Base-by-base conservation (phyloP, 2,113 vertebrate species). In the Mohoua ochrocephala region DNA sequence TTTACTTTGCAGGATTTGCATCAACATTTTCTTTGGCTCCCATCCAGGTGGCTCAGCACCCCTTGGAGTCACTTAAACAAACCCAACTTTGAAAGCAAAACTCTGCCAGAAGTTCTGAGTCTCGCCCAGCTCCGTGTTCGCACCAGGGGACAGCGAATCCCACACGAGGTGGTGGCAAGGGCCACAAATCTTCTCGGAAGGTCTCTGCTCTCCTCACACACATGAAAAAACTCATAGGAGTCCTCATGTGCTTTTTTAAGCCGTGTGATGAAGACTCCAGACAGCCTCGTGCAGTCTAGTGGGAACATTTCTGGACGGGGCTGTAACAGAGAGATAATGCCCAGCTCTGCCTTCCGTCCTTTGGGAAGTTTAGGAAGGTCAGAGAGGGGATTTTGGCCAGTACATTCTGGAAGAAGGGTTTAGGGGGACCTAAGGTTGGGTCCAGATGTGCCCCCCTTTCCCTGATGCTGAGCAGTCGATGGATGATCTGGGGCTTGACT, bases 51-150 rank as follows among this genome's bases (percentile, higher is more conserved):
- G 88, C 73, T 92, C 77, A 87, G 90, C 88, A 93, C 88, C 88
- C 93, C 93, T 96, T 79, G 20, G 92, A 96, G 85, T 63, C 69
- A 13, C 94, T 97, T 84, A 96, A 95, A 96, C 93, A 96, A 96
- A 75, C 83, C 86, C 65, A 69, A 76, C 88, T 91, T 31, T 52
- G 93, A 89, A 87, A 95, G 91, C 52, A 91, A 94, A 95, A 60
- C 90, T 41, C 68, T 61, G 68, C 45, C 91, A 77, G 88, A 56
- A 86, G 71, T 65, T 47, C 67, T 52, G 93, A 69, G 86, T 64
- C 69, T 94, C 18, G 2, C 75, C 71, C 67, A n/a, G 92, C 74
- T 54, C 18, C 7, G 3, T 30, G 10, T 82, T 71, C 28, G 0
- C 82, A 4, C 65, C 78, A 4, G 56, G 83, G 71, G 42, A 91